These are phyloP conservation scores for Tryphoninae sp. DNA, from an alignment of 2,888 invertebrate genomes.

Conservation along the genomic window DNA sequence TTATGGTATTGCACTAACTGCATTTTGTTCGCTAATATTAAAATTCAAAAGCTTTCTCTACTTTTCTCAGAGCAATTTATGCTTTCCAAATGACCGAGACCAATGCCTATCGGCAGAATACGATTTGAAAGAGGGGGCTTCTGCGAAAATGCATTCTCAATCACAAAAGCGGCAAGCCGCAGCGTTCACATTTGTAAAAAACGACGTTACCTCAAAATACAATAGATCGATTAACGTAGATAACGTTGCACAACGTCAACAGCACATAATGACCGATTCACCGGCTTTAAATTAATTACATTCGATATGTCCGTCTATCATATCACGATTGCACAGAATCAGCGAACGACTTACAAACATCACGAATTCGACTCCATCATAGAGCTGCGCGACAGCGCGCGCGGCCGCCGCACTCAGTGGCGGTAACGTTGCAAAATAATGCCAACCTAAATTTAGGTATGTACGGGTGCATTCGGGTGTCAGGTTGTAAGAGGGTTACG, in stretches of 20 bases:
- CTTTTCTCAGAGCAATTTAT: not conserved
- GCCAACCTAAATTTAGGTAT: not conserved
- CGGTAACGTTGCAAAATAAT: slow-evolving; percentile 21
- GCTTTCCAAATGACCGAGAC: not conserved
- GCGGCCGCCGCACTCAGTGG: slow-evolving; percentile 35
- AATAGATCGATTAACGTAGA: slow-evolving; percentile 20
- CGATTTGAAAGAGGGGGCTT: not conserved
- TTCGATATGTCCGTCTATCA: slow-evolving; percentile 25
- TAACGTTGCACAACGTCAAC: slow-evolving; percentile 30
- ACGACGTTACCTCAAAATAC: slow-evolving; percentile 44
- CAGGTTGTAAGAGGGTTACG: not conserved
- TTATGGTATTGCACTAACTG: not conserved
- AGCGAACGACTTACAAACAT: slow-evolving; percentile 51
- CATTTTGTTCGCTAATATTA: slow-evolving; percentile 1
- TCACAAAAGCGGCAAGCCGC: slow-evolving; percentile 52
- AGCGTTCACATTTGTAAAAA: slow-evolving; percentile 22
- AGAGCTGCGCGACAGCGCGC: slow-evolving; percentile 27
- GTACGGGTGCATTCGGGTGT: too few relatives aligned
- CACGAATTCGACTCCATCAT: slow-evolving; percentile 41
- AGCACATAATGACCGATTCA: slow-evolving; percentile 32
- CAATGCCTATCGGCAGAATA: not conserved
- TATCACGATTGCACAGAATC: slow-evolving; percentile 45
- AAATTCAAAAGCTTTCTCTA: not conserved
- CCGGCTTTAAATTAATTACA: slow-evolving; percentile 23
- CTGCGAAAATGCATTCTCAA: slow-evolving; percentile 45